Conservation (phyloP, 1,140 invertebrate species). For the Heliconius hewitsoni region DNA sequence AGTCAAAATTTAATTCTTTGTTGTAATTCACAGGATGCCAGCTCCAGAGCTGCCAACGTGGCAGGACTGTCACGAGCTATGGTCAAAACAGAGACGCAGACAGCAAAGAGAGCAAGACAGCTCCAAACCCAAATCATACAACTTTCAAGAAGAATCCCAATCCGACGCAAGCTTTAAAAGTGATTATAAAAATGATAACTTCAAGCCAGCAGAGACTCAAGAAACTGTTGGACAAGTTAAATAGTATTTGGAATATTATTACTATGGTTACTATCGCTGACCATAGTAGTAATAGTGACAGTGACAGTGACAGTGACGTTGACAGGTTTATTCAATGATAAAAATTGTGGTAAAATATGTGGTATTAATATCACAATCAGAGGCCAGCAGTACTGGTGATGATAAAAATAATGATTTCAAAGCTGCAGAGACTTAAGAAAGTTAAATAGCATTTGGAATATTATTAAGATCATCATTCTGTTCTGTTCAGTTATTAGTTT, state of each 20-base stretch:
- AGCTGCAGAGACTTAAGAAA: too few species aligned
- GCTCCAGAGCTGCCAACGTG: constrained; percentile 93
- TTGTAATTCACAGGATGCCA: constrained; percentile 85
- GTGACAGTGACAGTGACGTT: not conserved
- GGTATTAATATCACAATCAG: not conserved
- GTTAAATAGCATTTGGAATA: too few species aligned
- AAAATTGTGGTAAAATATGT: not conserved
- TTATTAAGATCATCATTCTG: too few species aligned
- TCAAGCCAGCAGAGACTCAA: constrained; percentile 57
- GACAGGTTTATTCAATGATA: not conserved
- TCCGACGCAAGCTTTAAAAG: constrained; percentile 55
- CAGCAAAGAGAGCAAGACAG: constrained; percentile 89
- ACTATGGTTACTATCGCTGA: constrained; percentile 50
- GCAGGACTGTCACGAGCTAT: constrained; percentile 99
- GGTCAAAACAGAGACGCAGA: constrained; percentile 95
- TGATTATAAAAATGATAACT: constrained; percentile 56
- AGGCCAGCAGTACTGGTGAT: too few species aligned
- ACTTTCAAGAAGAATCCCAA: constrained; percentile 48
- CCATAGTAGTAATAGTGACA: constrained; percentile 1
- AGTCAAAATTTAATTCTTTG: not conserved
- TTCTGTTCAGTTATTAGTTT: too few species aligned
- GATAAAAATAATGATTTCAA: too few species aligned
- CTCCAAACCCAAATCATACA: constrained; percentile 63
- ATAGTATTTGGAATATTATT: constrained; percentile 65
- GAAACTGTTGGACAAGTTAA: constrained; percentile 69